Evolutionary conservation across 2,113 vertebrate species (phyloP).

Genomic region (Meleagris gallopavo): DNA sequence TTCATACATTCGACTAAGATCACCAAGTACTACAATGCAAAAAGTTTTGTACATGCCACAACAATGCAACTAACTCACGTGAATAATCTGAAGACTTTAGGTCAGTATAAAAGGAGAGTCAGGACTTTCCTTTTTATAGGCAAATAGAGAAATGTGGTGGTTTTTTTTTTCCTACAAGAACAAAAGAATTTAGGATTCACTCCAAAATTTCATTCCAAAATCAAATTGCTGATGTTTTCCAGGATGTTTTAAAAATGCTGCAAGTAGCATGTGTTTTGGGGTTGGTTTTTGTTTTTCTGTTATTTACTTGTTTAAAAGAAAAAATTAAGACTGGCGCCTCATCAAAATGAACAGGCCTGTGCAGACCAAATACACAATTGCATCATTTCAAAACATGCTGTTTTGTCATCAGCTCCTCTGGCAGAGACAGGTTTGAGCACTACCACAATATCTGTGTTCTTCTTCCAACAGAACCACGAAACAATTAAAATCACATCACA

Average conservation of each 20-base stretch:
- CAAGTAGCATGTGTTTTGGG: background rate
- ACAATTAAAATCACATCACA: background rate
- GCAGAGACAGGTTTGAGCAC: background rate
- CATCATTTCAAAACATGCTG: background rate
- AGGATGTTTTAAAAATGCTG: background rate
- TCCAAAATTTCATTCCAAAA: background rate
- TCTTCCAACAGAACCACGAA: background rate
- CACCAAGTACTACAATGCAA: background rate
- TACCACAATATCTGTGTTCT: fast-evolving
- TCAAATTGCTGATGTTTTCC: background rate
- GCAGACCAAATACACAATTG: background rate
- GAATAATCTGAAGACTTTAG: background rate
- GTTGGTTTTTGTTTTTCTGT: background rate
- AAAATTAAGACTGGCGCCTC: background rate
- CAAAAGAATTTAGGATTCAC: background rate
- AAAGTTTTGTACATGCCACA: background rate
- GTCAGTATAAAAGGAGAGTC: background rate
- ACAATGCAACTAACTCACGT: background rate
- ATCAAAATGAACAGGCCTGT: background rate
- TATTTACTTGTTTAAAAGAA: background rate
- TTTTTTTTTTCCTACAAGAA: background rate
- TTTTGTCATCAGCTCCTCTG: background rate
- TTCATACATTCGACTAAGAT: background rate
- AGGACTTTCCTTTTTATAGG: background rate
- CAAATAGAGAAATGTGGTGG: background rate